Evolutionary conservation across 2,888 invertebrate genomes (phyloP), one percentile per base, ranked within the genome.

Genomic region (Limnephilus rhombicus): DNA sequence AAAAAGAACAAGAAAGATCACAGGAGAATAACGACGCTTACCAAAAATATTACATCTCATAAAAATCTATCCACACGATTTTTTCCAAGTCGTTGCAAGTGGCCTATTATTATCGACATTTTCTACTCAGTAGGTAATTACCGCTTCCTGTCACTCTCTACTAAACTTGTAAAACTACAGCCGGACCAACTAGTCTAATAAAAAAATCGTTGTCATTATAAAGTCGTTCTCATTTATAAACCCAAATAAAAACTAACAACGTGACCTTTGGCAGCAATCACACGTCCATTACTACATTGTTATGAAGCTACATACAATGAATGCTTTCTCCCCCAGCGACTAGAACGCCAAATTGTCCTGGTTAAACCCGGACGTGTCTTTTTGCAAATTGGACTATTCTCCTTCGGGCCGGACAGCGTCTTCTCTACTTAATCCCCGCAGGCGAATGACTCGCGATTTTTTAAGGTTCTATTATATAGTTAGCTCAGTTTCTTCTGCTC

Each of bases 331-430:
- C 24, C 68, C 68, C 68, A 24, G 68, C 68, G 68, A 24, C 68
- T 68, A 29, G 87, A 87, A 15, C 87, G 87, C 68, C 53, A 87
- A 87, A 87, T 87, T 87, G 87, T 87, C 68, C 87, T 87, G 87
- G 68, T 68, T 87, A 87, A 87, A 87, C 87, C 87, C 87, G 87
- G 87, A 87, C 87, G 87, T 87, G 87, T 87, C 87, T 87, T 87
- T 87, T 87, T 53, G 87, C 87, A 87, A 87, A 87, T 87, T 87
- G 87, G 87, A 87, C 87, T n/a, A 87, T 87, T 87, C 87, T 24
- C 68, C 29, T 87, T 15, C 68, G 15, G 68, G 31, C 87, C 87
- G 87, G 87, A 87, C 87, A 87, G 37, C 68, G 31, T 29, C 45
- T 68, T 53, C 87, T 68, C n/a, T 53, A 34, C 87, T 87, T 29